phyloP scores from a whole-genome alignment of 2,113 vertebrate genomes.

The Puma concolor region DNA sequence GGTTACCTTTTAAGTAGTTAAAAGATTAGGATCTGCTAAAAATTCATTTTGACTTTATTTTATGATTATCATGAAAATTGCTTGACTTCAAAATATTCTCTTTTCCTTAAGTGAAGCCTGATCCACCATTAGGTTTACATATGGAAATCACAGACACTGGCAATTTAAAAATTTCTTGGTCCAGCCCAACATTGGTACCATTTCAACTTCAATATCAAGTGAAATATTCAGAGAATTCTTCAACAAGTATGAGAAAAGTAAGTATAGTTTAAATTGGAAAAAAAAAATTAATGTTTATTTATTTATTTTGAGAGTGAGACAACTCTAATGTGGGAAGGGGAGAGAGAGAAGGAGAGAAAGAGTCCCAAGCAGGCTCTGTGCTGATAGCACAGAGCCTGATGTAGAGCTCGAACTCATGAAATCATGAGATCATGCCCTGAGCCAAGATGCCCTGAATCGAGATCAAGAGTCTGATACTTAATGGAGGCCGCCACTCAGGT shows the following conservation, averaged over 20 bases:
- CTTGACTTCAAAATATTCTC: constrained; percentile 17
- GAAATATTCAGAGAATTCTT: constrained; percentile 84
- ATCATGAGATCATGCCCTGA: too few relatives aligned
- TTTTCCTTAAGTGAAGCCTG: constrained; percentile 89
- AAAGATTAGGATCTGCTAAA: not conserved
- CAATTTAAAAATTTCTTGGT: constrained; percentile 90
- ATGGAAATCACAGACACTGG: constrained; percentile 88
- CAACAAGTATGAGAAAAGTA: constrained; percentile 78
- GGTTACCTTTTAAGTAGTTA: not conserved
- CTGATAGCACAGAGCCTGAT: too few relatives aligned
- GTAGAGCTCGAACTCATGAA: too few relatives aligned
- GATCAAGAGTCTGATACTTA: too few relatives aligned
- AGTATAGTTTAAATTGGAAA: constrained; percentile 13
- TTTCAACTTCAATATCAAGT: constrained; percentile 89
- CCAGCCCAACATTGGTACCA: constrained; percentile 48
- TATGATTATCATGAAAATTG: constrained; percentile 1
- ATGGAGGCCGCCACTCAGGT: too few relatives aligned
- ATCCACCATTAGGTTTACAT: constrained; percentile 88
- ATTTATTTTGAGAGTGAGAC: too few relatives aligned
- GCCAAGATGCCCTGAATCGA: too few relatives aligned
- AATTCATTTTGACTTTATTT: not conserved
- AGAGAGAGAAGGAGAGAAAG: too few relatives aligned
- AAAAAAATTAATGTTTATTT: too few relatives aligned
- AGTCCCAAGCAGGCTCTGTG: too few relatives aligned
- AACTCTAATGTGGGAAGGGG: too few relatives aligned